Evolutionary conservation across 2,888 invertebrate genomes (phyloP).

Genomic region (Apeira syringaria): DNA sequence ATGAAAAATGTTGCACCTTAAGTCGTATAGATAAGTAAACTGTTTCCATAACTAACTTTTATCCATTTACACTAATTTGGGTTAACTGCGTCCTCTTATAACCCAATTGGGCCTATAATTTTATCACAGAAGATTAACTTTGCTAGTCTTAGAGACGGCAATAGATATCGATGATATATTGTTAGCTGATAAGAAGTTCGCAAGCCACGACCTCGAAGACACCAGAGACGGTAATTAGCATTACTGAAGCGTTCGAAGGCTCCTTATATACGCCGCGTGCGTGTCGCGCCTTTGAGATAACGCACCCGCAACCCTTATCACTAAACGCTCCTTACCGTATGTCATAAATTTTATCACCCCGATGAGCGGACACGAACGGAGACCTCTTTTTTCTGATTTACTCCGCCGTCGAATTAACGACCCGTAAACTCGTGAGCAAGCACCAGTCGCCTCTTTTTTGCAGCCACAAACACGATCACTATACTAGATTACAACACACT

Average conservation of each 20-base stretch:
- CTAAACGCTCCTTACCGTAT: slow-evolving; percentile 76
- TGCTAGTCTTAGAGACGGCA: slow-evolving; percentile 33
- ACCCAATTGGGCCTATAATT: no score
- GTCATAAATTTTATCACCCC: slow-evolving; percentile 80
- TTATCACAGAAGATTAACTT: slow-evolving; percentile 25
- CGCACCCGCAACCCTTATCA: slow-evolving; percentile 70
- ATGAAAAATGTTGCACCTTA: no score
- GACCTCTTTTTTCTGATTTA: slow-evolving; percentile 62
- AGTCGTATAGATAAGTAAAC: no score
- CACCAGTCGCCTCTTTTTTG: slow-evolving; percentile 59
- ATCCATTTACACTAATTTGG: no score
- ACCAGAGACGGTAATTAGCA: slow-evolving; percentile 47
- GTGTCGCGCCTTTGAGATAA: slow-evolving; percentile 55
- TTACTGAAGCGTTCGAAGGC: slow-evolving; percentile 38
- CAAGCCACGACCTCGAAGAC: slow-evolving; percentile 35
- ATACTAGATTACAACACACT: slow-evolving; percentile 45
- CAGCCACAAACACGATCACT: slow-evolving; percentile 74
- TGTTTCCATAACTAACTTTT: no score
- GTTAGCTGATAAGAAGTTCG: slow-evolving; percentile 45
- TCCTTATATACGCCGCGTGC: slow-evolving; percentile 41
- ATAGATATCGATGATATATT: slow-evolving; percentile 41
- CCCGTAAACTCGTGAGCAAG: slow-evolving; percentile 71
- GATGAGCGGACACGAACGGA: slow-evolving; percentile 69
- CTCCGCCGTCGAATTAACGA: slow-evolving; percentile 70
- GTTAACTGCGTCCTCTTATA: background rate